Evolutionary conservation across 2,888 invertebrate species (phyloP).

Genomic region (Thera obeliscata): DNA sequence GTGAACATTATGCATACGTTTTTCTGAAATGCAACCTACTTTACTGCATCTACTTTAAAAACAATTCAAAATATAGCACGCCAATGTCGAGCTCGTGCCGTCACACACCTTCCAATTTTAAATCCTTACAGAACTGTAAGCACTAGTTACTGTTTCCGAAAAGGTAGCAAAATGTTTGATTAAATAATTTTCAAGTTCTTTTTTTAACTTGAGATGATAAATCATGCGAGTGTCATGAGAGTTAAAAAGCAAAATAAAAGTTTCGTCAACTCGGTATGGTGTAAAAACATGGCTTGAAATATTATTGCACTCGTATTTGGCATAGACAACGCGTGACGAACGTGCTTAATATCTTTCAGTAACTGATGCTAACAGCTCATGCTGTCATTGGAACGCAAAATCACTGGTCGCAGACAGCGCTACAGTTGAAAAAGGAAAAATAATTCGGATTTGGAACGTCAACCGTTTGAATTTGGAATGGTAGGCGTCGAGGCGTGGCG

Average conservation of each 20-base stretch:
- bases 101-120: conserved; percentile 31
- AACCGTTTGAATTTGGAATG: conserved; percentile 76
- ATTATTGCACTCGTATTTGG: neutral
- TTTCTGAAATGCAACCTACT: too few species aligned
- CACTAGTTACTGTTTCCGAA: conserved; percentile 7
- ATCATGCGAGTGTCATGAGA: too few species aligned
- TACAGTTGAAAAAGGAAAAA: conserved; percentile 77
- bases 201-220: too few species aligned
- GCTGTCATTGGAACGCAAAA: conserved; percentile 55
- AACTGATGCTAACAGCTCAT: conserved; percentile 10
- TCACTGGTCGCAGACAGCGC: conserved; percentile 68
- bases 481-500: conserved; percentile 57
- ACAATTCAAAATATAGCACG: conserved; percentile 22
- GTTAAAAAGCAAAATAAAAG: too few species aligned
- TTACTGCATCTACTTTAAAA: neutral
- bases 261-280: too few species aligned
- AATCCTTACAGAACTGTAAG: conserved; percentile 11
- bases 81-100: conserved; percentile 5
- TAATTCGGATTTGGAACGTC: conserved; percentile 80
- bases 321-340: neutral
- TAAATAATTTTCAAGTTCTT: neutral
- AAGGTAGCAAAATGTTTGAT: neutral
- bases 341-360: neutral
- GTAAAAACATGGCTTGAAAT: too few species aligned
- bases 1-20: too few species aligned